Evolutionary conservation across 2,797 vertebrate species (phyloP), one percentile per base, ranked within the genome.

Genomic region (Glossophaga mutica): DNA sequence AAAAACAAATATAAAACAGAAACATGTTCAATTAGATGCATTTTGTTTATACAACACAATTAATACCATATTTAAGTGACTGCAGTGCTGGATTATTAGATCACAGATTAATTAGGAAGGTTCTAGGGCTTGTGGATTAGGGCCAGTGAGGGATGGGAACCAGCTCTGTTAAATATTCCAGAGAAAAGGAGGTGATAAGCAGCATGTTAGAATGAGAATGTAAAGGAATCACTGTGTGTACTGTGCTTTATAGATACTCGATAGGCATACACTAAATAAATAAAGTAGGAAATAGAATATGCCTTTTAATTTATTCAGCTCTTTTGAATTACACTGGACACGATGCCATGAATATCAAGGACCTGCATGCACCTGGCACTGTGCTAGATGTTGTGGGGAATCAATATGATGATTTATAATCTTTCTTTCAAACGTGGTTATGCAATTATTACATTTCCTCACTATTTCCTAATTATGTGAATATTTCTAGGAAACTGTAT

Each of bases 1-100:
- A 65, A 94, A 97, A 94, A 52, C 18, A 96, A 78, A 90, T 81
- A 68, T 81, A 88, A 93, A 96, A 21, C 2, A 62, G 48, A 87
- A 92, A 57, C 52, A 37, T 7, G 4, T 39, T 77, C 26, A 74
- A 12, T 8, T 89, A 32, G 5, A 67, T 74, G 6, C 16, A 68
- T 91, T 95, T 88, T 86, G 4, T 62, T 95, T n/a, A 77, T 5
- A 96, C 86, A 95, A 67, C 8, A 46, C 18, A 90, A 90, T 76
- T 71, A 88, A 48, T 76, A 76, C 9, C 10, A 52, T 46, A 59
- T 44, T 68, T 96, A 42, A 73, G 34, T 89, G 50, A 84, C n/a
- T n/a, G 9, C 21, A 59, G 24, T 78, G 29, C 50, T 95, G 44
- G 7, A 52, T 10, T 83, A 32, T 62, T 92, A 91, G 48, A 44